Conservation (phyloP, 2,888 invertebrate species). For the Macrosoma leucophasiata region DNA sequence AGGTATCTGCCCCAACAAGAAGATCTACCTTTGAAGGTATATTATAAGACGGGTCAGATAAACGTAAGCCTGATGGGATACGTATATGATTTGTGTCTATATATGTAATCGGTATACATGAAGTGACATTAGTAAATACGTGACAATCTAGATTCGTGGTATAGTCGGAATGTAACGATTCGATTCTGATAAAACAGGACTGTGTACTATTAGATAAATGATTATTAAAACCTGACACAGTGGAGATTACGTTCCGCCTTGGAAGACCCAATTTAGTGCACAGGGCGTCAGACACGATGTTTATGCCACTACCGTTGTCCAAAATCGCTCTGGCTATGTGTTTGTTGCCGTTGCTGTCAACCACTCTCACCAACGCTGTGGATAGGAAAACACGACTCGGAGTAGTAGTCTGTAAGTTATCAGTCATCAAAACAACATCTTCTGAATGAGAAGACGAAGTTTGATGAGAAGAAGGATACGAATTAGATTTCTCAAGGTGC, state of each 20-base stretch:
- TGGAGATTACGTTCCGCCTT: constrained; percentile 10
- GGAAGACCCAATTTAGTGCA: constrained; percentile 15
- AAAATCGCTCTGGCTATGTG: background rate
- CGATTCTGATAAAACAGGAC: constrained; percentile 15
- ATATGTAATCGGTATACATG: constrained; percentile 6
- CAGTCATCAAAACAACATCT: background rate
- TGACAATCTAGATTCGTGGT: constrained; percentile 9
- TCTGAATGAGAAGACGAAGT: background rate
- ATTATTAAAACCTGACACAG: constrained; percentile 21
- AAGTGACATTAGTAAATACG: constrained; percentile 15
- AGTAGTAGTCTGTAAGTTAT: too few species aligned
- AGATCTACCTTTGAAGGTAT: constrained; percentile 19
- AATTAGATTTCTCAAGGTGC: constrained; percentile 6
- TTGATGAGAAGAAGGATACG: too few species aligned
- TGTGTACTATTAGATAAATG: constrained; percentile 16
- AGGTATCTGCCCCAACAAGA: constrained; percentile 24
- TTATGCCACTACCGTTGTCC: constrained; percentile 19
- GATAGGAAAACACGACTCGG: constrained; percentile 18
- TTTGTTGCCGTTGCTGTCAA: background rate
- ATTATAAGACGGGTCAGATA: constrained; percentile 23
- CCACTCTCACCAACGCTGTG: constrained; percentile 24
- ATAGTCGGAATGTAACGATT: constrained; percentile 12
- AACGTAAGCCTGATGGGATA: constrained; percentile 13
- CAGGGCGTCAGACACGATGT: constrained; percentile 15
- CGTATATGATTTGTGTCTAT: constrained; percentile 9